These are phyloP conservation scores for Simalia tracyae DNA, from an alignment of 2,797 vertebrate species.

Conservation along the genomic window DNA sequence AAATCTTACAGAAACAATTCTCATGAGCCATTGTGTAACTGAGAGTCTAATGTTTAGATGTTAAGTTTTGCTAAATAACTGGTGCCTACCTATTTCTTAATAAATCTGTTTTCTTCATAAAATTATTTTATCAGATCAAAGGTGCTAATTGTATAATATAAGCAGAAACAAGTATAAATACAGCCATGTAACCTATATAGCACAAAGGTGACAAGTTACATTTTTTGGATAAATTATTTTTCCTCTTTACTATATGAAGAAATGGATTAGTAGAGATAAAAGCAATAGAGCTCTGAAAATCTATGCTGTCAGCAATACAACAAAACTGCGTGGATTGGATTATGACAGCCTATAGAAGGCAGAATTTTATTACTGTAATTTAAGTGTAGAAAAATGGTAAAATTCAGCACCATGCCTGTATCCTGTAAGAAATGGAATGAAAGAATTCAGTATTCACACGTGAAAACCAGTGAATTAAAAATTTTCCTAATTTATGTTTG, in stretches of 20 bases:
- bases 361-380: neutral
- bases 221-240: neutral
- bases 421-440: slow-evolving; percentile 22
- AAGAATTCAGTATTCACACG: slow-evolving; percentile 5
- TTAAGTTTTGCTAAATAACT: neutral
- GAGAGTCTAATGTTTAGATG: neutral
- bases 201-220: neutral
- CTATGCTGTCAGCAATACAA: neutral
- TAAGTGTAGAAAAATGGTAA: neutral
- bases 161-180: neutral
- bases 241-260: neutral
- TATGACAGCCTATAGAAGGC: neutral
- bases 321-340: neutral
- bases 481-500: neutral
- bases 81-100: neutral
- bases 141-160: slow-evolving; percentile 3
- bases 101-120: neutral
- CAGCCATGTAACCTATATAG: neutral
- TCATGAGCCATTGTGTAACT: neutral
- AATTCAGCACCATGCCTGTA: slow-evolving; percentile 7
- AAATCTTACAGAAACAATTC: neutral
- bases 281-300: neutral
- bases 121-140: neutral
- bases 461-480: slow-evolving; percentile 2
- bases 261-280: neutral